Percentiles rank a stretch among this genome's conserved stretches.
phyloP scores from a whole-genome alignment of 2,888 invertebrate genomes.

The Latheticus oryzae region DNA sequence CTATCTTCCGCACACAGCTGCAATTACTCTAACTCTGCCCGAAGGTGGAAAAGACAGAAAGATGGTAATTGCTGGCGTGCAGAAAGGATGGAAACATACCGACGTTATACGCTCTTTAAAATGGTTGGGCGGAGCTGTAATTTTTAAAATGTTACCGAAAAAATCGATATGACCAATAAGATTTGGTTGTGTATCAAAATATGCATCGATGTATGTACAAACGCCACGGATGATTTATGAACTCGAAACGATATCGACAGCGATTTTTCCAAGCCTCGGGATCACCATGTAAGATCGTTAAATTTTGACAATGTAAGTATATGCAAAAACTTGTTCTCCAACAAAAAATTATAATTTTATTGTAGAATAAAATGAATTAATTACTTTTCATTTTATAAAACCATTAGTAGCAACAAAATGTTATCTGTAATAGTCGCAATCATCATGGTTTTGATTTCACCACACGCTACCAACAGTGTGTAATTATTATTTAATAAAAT shows the following conservation, averaged over 20 bases:
- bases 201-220: conserved; percentile 57
- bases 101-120: conserved; percentile 56
- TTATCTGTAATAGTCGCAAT: conserved; percentile 7
- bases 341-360: too few relatives aligned
- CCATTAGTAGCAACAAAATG: conserved; percentile 15
- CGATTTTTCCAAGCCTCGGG: conserved; percentile 23
- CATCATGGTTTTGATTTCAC: conserved; percentile 19
- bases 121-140: conserved; percentile 54
- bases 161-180: conserved; percentile 59
- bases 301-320: too few relatives aligned
- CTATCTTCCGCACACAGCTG: conserved; percentile 60
- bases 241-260: conserved; percentile 25
- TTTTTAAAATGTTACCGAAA: conserved; percentile 57
- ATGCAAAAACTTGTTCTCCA: too few relatives aligned
- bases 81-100: conserved; percentile 44
- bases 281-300: conserved; percentile 26
- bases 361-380: too few relatives aligned
- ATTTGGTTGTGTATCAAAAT: conserved; percentile 61
- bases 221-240: conserved; percentile 36
- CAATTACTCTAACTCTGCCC: conserved; percentile 62
- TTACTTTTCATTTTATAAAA: too few relatives aligned
- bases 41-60: conserved; percentile 49
- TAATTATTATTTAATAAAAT: conserved; percentile 30
- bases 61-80: conserved; percentile 36
- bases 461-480: conserved; percentile 1